Percentiles rank a stretch among this genome's conserved stretches.
phyloP scores from a whole-genome alignment of 2,797 vertebrate genomes.

The Sciurus carolinensis region DNA sequence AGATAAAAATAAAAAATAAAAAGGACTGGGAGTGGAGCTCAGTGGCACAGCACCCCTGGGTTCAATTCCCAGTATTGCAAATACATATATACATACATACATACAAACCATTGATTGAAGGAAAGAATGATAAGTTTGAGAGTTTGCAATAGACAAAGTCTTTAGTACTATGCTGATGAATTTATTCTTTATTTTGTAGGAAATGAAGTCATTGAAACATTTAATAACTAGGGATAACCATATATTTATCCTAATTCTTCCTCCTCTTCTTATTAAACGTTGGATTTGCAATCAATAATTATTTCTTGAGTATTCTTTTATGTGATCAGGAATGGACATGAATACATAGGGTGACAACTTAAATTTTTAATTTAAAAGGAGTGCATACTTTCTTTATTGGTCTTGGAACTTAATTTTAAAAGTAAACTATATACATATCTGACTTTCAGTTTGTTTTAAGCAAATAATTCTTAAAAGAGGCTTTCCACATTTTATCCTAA shows the following conservation, averaged over 20 bases:
- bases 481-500: not conserved
- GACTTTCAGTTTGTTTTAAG: constrained; percentile 50
- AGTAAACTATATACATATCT: not conserved
- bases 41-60: too few species aligned
- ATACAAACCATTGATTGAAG: not conserved
- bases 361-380: constrained; percentile 3
- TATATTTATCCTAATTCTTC: constrained; percentile 10
- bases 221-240: constrained; percentile 25
- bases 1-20: too few species aligned
- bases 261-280: constrained; percentile 5
- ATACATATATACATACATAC: too few species aligned
- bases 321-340: not conserved
- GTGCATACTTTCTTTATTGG: not conserved
- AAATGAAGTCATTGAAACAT: not conserved
- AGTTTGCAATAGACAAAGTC: not conserved
- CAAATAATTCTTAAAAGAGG: constrained; percentile 33
- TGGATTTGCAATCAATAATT: constrained; percentile 43
- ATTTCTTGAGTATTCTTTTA: constrained; percentile 51
- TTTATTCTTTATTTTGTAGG: not conserved
- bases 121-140: not conserved
- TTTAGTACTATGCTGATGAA: not conserved
- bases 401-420: constrained; percentile 53
- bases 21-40: too few species aligned
- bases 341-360: not conserved
- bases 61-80: too few species aligned